Evolutionary conservation across 2,797 vertebrate species (phyloP), one percentile per base, ranked within the genome.

Genomic region (Sus cebifrons): DNA sequence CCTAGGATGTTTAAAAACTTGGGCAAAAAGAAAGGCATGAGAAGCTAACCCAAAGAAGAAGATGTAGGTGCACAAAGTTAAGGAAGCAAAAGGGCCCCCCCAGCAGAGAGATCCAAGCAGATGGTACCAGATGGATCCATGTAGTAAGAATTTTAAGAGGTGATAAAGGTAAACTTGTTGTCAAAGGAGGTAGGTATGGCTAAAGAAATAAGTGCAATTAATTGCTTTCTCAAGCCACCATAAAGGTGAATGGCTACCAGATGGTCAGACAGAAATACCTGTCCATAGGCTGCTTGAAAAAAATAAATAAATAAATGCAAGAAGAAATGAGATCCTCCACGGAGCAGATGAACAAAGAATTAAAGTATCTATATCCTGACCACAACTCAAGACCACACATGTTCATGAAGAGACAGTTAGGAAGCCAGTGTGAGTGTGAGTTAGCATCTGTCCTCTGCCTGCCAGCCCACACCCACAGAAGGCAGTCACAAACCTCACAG

Each of bases 331-430:
- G 98, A 98, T 98, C 98, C 93, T 91, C 90, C 95, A 86, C 78
- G 25, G 74, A 98, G 98, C 97, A 98, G 95, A 95, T 96, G 96
- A 98, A 97, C 96, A 98, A 98, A 97, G 98, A 98, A 98, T 99
- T 98, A 98, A 98, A 98, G 97, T 97, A 95, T 98, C 97, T 98
- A 93, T 93, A 96, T 81, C 92, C 90, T 96, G 98, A 98, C 96
- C 98, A 97, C 97, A 92, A 18, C 58, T 29, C 52, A 92, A 93
- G 98, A 98, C 98, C 98, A 98, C 98, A 97, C 97, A 95, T 16
- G 18, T 65, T 62, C 75, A 86, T 44, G 68, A 92, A 97, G 89
- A 94, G 27, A 36, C 79, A 78, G 82, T 67, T 21, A 11, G 56
- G 62, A 68, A 82, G 96, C 77, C 18, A 25, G 49, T 27, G 36